Evolutionary conservation across 2,797 vertebrate species (phyloP).

Genomic region (Poeciliopsis turneri): DNA sequence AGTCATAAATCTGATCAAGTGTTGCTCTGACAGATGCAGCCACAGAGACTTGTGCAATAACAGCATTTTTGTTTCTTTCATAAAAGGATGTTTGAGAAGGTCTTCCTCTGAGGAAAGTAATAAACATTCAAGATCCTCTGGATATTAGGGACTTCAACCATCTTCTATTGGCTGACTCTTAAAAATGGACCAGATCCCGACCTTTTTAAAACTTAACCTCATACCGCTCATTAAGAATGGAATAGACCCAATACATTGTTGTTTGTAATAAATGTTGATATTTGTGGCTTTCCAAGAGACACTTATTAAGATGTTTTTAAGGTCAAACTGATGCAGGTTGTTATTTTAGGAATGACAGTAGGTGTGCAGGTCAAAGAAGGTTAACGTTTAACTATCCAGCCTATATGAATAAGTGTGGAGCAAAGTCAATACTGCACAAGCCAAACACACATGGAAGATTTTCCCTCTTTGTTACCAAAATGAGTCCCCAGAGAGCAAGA

Average conservation of each 20-base stretch:
- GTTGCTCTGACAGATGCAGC: not conserved
- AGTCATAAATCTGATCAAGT: not conserved
- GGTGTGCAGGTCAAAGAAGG: not conserved
- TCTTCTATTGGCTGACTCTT: not conserved
- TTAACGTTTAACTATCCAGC: not conserved
- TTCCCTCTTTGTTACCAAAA: not conserved
- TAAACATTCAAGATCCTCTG: not conserved
- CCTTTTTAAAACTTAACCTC: not conserved
- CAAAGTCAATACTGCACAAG: not conserved
- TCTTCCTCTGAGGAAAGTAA: not conserved
- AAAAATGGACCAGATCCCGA: not conserved
- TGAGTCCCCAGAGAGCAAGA: not conserved
- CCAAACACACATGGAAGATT: not conserved
- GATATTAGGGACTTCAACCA: not conserved
- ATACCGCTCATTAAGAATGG: not conserved
- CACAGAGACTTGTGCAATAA: not conserved
- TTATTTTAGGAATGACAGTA: not conserved
- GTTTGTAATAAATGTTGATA: too few species aligned
- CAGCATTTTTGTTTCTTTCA: not conserved
- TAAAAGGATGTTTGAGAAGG: not conserved
- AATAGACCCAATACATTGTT: not conserved
- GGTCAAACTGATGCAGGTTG: too few species aligned
- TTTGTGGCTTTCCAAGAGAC: too few species aligned
- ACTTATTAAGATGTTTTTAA: too few species aligned
- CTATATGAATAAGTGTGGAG: not conserved